phyloP scores from a whole-genome alignment of 2,888 invertebrate genomes.

The Ferdinandea cuprea region DNA sequence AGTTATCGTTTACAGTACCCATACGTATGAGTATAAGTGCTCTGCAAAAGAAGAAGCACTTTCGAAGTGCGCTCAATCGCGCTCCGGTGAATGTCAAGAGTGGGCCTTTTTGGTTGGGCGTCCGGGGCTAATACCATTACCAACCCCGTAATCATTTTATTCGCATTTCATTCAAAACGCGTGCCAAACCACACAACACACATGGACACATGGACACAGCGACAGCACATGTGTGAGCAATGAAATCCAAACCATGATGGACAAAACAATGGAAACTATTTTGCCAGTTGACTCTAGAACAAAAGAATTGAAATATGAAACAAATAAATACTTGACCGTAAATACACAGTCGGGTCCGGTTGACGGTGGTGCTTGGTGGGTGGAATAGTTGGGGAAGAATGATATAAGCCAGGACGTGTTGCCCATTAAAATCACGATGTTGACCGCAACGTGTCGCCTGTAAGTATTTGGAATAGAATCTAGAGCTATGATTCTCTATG shows the following conservation, averaged over 20 bases:
- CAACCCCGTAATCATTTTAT: conserved; percentile 52
- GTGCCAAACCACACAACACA: conserved; percentile 53
- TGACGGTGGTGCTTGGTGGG: conserved; percentile 32
- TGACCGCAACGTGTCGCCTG: conserved; percentile 70
- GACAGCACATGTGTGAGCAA: conserved; percentile 29
- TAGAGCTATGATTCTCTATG: conserved; percentile 60
- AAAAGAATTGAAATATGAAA: conserved; percentile 66
- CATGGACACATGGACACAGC: no score
- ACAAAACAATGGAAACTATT: conserved; percentile 69
- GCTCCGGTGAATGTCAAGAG: conserved; percentile 62
- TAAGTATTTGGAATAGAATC: conserved; percentile 69
- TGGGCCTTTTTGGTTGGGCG: conserved; percentile 37
- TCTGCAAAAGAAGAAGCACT: conserved; percentile 52
- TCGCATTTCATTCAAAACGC: conserved; percentile 73
- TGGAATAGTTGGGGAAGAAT: conserved; percentile 46
- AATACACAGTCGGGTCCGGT: conserved; percentile 13
- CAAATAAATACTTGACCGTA: conserved; percentile 45
- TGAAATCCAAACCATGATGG: conserved; percentile 39
- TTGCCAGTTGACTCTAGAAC: conserved; percentile 59
- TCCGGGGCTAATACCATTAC: conserved; percentile 37
- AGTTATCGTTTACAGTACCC: neutral
- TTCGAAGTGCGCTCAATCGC: conserved; percentile 68
- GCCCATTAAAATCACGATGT: conserved; percentile 69
- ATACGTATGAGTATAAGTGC: conserved; percentile 5
- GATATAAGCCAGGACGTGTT: conserved; percentile 70